A percentile compares a stretch with the other conserved stretches of the same genome.
phyloP scores from a whole-genome alignment of 2,888 invertebrate genomes.

The Allacma fusca region DNA sequence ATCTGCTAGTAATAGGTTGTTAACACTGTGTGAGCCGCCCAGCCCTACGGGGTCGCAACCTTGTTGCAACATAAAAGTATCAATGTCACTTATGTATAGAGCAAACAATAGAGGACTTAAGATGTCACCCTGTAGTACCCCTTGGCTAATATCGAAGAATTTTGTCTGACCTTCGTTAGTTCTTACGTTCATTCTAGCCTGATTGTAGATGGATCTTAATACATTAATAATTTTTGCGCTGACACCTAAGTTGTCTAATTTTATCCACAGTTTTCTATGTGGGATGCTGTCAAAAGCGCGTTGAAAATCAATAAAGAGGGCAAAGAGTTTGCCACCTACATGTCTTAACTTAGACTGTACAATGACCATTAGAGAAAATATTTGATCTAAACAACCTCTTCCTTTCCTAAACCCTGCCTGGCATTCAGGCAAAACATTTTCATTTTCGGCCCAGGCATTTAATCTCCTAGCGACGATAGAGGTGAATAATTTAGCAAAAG shows the following conservation, averaged over 20 bases:
- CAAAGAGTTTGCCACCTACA: constrained; percentile 16
- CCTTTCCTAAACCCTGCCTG: too few species aligned
- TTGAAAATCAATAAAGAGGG: constrained; percentile 23
- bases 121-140: constrained; percentile 20
- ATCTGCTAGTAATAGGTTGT: constrained; percentile 1
- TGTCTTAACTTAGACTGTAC: background rate
- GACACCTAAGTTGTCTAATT: constrained; percentile 23
- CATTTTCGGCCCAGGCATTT: background rate
- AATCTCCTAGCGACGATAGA: background rate
- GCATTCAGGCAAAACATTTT: constrained; percentile 22
- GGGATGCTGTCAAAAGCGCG: constrained; percentile 10
- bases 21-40: background rate
- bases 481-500: constrained; percentile 24
- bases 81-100: constrained; percentile 15
- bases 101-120: constrained; percentile 17
- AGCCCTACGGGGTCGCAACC: background rate
- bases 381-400: constrained; percentile 27
- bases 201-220: constrained; percentile 8
- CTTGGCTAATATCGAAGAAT: background rate
- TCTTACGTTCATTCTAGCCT: background rate
- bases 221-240: constrained; percentile 9
- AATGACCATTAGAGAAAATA: constrained; percentile 14
- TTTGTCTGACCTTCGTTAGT: background rate
- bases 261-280: constrained; percentile 24
- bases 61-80: background rate